phyloP scores from a whole-genome alignment of 2,797 vertebrate species.

The Staurois parvus region DNA sequence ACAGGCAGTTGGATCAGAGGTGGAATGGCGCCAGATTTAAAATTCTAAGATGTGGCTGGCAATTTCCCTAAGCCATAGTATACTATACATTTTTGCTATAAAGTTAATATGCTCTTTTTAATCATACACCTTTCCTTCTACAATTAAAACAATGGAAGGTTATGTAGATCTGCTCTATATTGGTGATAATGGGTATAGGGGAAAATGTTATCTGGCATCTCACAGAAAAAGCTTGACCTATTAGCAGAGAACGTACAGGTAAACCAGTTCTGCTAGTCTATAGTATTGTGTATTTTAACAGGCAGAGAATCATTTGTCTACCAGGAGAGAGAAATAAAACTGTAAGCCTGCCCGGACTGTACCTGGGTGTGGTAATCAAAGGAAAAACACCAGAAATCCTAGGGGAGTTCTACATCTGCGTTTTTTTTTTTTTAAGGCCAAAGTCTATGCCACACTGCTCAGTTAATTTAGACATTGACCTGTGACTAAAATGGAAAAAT shows the following conservation, averaged over 20 bases:
- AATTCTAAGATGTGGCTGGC: too few relatives aligned
- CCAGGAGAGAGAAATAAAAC: not conserved
- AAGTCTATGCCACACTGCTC: slow-evolving; percentile 35
- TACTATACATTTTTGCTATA: too few relatives aligned
- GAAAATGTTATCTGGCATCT: not conserved
- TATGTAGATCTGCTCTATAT: too few relatives aligned
- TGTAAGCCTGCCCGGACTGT: not conserved
- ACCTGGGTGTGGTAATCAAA: not conserved
- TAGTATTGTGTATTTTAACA: not conserved
- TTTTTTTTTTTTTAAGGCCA: not conserved
- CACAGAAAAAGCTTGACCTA: not conserved
- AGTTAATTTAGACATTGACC: slow-evolving; percentile 22
- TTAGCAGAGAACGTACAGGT: not conserved
- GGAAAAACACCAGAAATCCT: slow-evolving; percentile 13
- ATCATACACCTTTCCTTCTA: not conserved
- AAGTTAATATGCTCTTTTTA: too few relatives aligned
- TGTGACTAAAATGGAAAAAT: slow-evolving; percentile 2
- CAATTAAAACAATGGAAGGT: too few relatives aligned
- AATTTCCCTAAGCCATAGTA: too few relatives aligned
- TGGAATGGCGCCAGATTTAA: not conserved
- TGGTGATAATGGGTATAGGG: not conserved
- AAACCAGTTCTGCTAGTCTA: not conserved
- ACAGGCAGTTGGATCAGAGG: not conserved
- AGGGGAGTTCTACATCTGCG: not conserved
- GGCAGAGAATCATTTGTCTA: not conserved